Percentiles rank a stretch among this genome's conserved stretches.
These are phyloP conservation scores for Perca schrenkii DNA, from an alignment of 2,113 vertebrate genomes.

Conservation along the genomic window DNA sequence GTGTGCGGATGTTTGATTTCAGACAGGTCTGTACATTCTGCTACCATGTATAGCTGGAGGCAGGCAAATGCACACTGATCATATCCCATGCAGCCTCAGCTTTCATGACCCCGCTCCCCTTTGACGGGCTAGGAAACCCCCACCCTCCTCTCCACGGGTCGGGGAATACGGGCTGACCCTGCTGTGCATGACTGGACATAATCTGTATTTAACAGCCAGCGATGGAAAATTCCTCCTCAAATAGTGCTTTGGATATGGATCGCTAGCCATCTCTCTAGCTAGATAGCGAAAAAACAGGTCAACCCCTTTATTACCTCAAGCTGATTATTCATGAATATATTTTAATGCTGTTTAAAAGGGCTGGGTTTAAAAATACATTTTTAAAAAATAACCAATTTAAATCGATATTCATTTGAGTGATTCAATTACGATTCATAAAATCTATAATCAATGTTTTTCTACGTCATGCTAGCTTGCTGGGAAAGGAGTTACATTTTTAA, in stretches of 20 bases:
- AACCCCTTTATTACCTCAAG: background rate
- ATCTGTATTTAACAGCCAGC: conserved; percentile 29
- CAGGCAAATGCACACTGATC: background rate
- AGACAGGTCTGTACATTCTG: background rate
- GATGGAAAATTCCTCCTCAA: conserved; percentile 57
- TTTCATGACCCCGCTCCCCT: background rate
- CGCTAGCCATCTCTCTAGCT: too few relatives aligned
- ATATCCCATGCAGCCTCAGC: background rate
- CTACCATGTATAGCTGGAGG: background rate
- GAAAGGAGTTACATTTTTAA: too few relatives aligned
- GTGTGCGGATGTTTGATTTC: background rate
- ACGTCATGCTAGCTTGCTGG: too few relatives aligned
- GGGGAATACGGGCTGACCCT: conserved; percentile 21
- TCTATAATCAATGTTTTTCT: too few relatives aligned
- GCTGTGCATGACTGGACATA: background rate
- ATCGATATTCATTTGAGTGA: too few relatives aligned
- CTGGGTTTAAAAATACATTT: too few relatives aligned
- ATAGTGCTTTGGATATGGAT: conserved; percentile 37
- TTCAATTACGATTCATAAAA: too few relatives aligned
- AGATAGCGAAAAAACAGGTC: background rate
- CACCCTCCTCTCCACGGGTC: background rate
- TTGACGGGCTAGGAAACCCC: background rate
- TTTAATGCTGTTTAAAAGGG: background rate
- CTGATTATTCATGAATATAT: background rate
- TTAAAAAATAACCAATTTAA: too few relatives aligned